phyloP scores from a whole-genome alignment of 64 coral and sea anemone species.

The Cladopsammia gracilis region DNA sequence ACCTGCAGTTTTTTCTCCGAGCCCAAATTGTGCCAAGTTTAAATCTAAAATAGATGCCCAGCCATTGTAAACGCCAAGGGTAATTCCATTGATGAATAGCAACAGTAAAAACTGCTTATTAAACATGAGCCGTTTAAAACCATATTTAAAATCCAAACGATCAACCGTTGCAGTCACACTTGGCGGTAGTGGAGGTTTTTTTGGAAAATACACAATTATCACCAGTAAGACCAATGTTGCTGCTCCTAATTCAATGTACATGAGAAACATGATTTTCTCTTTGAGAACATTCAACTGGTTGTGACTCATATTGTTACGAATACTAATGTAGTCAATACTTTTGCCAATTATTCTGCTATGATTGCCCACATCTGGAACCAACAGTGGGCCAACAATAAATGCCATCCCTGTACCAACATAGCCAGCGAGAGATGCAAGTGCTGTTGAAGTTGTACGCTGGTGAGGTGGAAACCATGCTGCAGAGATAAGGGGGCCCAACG shows the following conservation, averaged over 20 bases:
- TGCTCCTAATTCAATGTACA: conserved; percentile 61
- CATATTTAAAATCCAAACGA: conserved; percentile 66
- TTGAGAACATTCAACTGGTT: conserved; percentile 14
- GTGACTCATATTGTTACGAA: conserved; percentile 12
- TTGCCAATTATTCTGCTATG: background rate
- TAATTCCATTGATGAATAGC: conserved; percentile 48
- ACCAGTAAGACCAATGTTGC: conserved; percentile 40
- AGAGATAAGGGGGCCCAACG: conserved; percentile 48
- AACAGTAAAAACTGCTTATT: conserved; percentile 51
- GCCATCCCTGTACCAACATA: conserved; percentile 48
- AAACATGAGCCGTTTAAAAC: conserved; percentile 30
- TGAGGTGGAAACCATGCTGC: conserved; percentile 67
- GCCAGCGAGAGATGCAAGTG: conserved; percentile 56
- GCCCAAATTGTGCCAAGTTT: conserved; percentile 64
- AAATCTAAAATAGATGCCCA: conserved; percentile 74
- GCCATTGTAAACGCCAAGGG: conserved; percentile 43
- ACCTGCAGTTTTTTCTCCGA: conserved; percentile 69
- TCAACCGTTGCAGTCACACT: conserved; percentile 48
- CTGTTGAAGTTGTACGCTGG: conserved; percentile 70
- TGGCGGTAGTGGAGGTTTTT: conserved; percentile 61
- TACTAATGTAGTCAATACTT: conserved; percentile 30
- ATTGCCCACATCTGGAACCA: conserved; percentile 62
- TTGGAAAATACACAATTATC: conserved; percentile 60
- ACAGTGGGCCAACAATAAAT: conserved; percentile 44
- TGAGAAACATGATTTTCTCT: conserved; percentile 49